Evolutionary conservation across 2,797 vertebrate genomes (phyloP).

Genomic region (Coluber constrictor): DNA sequence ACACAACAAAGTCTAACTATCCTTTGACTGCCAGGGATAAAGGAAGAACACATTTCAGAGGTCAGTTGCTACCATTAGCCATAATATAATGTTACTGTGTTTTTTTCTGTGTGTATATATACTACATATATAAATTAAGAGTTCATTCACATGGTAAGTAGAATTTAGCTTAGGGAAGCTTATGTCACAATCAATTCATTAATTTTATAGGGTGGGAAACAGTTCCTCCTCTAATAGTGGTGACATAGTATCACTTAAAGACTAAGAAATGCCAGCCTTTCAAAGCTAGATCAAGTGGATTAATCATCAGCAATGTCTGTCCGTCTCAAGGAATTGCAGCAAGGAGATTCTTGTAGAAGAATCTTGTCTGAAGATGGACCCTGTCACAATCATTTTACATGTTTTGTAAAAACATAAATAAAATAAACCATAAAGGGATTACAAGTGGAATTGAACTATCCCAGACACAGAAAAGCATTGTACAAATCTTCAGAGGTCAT

Average conservation of each 20-base stretch:
- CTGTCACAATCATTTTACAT: constrained; percentile 27
- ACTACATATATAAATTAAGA: not conserved
- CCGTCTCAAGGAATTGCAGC: not conserved
- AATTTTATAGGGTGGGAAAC: not conserved
- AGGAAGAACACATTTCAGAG: not conserved
- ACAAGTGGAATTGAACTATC: constrained; percentile 74
- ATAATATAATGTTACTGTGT: not conserved
- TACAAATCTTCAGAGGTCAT: constrained; percentile 58
- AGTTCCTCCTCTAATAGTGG: not conserved
- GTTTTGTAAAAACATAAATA: constrained; percentile 74
- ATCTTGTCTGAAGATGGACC: not conserved
- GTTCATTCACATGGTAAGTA: not conserved
- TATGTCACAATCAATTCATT: not conserved
- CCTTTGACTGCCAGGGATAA: not conserved
- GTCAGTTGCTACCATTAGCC: not conserved
- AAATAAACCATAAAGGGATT: constrained; percentile 79
- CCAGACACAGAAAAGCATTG: constrained; percentile 70
- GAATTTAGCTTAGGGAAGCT: not conserved
- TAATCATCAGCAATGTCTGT: not conserved
- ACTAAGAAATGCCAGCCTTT: not conserved
- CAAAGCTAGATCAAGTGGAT: not conserved
- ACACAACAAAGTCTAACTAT: not conserved
- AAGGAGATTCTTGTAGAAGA: not conserved
- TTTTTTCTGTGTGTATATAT: not conserved
- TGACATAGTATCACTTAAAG: not conserved